Base-by-base conservation (phyloP, 37 sponge, comb jelly and placozoan species). In the Chondrosia reniformis region DNA sequence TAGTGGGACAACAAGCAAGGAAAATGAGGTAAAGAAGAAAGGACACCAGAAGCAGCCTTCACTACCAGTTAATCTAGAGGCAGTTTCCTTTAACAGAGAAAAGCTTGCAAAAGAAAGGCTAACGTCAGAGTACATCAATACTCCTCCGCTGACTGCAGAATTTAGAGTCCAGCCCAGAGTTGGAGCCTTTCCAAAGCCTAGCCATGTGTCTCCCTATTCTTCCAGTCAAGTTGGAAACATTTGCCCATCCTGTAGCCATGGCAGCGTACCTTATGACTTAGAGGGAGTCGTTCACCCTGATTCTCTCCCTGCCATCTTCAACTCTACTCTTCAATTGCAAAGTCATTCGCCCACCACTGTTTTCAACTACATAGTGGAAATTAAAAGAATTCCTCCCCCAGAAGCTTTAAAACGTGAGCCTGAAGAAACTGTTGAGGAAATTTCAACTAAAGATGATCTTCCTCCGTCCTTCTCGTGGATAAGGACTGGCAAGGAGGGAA, bases 201-300 rank as follows among this genome's bases (percentile, higher is more conserved):
- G n/a, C n/a, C n/a, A n/a, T n/a, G n/a, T n/a, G n/a, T n/a, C n/a
- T n/a, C 45, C 28, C 61, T 19, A 43, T 57, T 32, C 2, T 3
- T 0, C 69, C 61, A 3, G 67, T 28, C 17, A n/a, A 38, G 71
- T 37, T 1, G 45, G 5, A 15, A n/a, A n/a, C n/a, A n/a, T n/a
- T n/a, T 19, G 27, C 55, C 4, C 12, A 30, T 31, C 67, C 17
- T 86, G 84, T 79, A n/a, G 22, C 22, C 46, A 76, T 8, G 75
- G 63, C 27, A 46, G 42, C 1, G 22, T 69, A 19, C 72, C 72
- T 3, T 19, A 24, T n/a, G 28, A 43, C 4, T 80, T 86, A 25
- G 84, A 86, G 21, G 81, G 80, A 3, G 83, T 67, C 30, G 84
- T 91, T 7, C 91, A 91, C 64, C 91, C 91, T 0, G 74, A 78